These are phyloP conservation scores for Tenthredo livida DNA, from an alignment of 2,888 invertebrate species.

Conservation along the genomic window DNA sequence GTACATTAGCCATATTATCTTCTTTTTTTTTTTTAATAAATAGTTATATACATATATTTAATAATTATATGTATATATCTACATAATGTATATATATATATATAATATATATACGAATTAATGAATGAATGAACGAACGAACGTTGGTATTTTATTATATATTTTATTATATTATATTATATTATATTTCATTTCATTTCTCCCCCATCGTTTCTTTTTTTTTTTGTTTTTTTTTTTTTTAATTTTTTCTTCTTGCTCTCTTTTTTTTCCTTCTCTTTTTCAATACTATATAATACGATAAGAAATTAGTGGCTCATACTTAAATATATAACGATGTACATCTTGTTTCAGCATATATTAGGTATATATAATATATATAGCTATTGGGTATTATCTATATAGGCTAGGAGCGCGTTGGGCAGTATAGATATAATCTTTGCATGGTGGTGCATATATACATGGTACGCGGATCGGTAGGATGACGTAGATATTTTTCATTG, in stretches of 20 bases:
- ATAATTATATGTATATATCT: not conserved
- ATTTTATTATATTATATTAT: not conserved
- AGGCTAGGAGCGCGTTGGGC: conserved; percentile 7
- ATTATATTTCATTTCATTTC: not conserved
- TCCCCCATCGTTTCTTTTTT: not conserved
- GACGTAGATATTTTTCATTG: not conserved
- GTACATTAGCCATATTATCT: conserved; percentile 67
- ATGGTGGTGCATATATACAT: not conserved
- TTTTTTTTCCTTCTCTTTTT: not conserved
- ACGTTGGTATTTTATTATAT: not conserved
- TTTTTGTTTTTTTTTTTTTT: not conserved
- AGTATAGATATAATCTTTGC: not conserved
- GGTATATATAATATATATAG: not conserved
- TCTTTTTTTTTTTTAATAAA: conserved; percentile 57
- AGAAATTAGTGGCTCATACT: conserved; percentile 17
- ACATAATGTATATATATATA: not conserved
- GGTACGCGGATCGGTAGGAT: not conserved
- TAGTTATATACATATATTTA: conserved; percentile 44
- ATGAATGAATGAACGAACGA: conserved; percentile 64
- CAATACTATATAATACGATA: not conserved
- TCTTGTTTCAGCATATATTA: not conserved
- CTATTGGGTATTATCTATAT: not conserved
- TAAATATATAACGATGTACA: not conserved
- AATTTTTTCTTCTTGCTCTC: not conserved
- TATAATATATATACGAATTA: conserved; percentile 63